Evolutionary conservation across 2,797 vertebrate genomes (phyloP).

Genomic region (Poecile montanus): DNA sequence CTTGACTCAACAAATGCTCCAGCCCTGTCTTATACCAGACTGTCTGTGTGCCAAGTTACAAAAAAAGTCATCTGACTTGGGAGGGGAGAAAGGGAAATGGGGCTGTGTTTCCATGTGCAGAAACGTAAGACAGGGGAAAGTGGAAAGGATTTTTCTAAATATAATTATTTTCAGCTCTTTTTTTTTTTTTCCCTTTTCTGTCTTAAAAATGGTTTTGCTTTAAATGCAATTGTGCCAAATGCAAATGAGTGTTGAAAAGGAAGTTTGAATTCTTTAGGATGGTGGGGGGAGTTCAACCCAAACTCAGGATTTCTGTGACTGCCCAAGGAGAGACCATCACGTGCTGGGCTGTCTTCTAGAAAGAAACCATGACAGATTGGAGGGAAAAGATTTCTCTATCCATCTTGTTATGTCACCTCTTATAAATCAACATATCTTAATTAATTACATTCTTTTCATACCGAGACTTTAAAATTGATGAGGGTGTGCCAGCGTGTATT

Average conservation of each 20-base stretch:
- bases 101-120: constrained; percentile 33
- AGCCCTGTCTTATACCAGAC: constrained; percentile 78
- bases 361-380: constrained; percentile 28
- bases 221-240: constrained; percentile 41
- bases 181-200: background rate
- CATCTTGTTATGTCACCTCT: constrained; percentile 73
- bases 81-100: constrained; percentile 38
- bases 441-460: constrained; percentile 77
- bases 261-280: background rate
- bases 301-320: background rate
- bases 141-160: constrained; percentile 66
- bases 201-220: constrained; percentile 54
- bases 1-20: constrained; percentile 71
- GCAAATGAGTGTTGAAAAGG: constrained; percentile 55
- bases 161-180: constrained; percentile 71
- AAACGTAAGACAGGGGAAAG: constrained; percentile 70
- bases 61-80: constrained; percentile 71
- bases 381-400: constrained; percentile 71
- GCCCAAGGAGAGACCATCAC: background rate
- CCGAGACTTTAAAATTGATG: constrained; percentile 73
- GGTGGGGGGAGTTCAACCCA: background rate
- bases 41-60: constrained; percentile 47
- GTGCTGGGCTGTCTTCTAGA: background rate
- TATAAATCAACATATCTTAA: constrained; percentile 76
- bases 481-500: constrained; percentile 73